Base-by-base conservation (phyloP, 2,113 vertebrate species). In the Synchiropus splendidus region DNA sequence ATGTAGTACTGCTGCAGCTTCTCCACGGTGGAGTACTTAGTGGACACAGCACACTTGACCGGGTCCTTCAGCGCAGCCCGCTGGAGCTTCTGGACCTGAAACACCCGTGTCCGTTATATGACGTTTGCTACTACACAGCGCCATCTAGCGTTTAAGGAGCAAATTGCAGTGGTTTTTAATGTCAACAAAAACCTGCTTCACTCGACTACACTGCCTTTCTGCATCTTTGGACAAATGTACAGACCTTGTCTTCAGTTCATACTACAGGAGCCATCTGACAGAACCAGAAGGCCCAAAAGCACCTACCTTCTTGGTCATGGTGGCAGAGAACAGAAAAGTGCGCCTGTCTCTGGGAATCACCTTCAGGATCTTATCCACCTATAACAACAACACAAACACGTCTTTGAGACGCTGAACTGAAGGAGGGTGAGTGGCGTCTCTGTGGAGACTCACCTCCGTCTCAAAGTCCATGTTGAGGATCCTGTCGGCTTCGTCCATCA, bases 251-350 rank as follows among this genome's bases (percentile, higher is more conserved):
- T n/a, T n/a, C n/a, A n/a, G n/a, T n/a, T n/a, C n/a, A n/a, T n/a
- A 27, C 4, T 27, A 27, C 8, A 27, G 4, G 8, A 27, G 8
- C 21, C 4, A 27, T 27, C 8, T 27, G 8, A 27, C 21, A 27
- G 21, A 27, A 27, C 8, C 21, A 27, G 8, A 27, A n/a, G n/a
- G n/a, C n/a, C n/a, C n/a, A n/a, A n/a, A n/a, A n/a, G n/a, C n/a
- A n/a, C n/a, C n/a, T n/a, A 98, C 95, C 90, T 99, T 97, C 78
- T 99, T 99, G 11, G 95, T 98, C 95, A 99, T 99, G 14, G 95
- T 99, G 43, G 95, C 94, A 34, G 95, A 99, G 76, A 97, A 99
- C 12, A 99, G 77, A 46, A 90, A 97, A 0, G 95, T 99, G 18
- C 84, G 92, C 54, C 94, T 86, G 11, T 98, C 95, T 77, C 91